Conservation (phyloP, 2,797 vertebrate genomes). For the Cynopterus sphinx region DNA sequence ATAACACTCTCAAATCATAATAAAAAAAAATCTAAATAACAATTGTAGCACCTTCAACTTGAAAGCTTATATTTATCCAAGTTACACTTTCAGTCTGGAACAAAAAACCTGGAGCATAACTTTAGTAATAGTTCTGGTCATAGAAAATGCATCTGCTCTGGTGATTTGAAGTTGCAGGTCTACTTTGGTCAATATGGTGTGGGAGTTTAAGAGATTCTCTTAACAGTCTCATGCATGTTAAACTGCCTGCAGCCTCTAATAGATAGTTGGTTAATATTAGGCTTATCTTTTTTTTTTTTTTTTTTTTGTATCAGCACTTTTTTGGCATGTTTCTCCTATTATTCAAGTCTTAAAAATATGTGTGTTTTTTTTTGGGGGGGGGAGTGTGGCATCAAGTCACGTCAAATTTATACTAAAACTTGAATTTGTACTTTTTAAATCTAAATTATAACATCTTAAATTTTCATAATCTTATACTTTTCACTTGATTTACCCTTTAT, state of each 20-base stretch:
- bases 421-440: no score
- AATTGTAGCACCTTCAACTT: slow-evolving; percentile 68
- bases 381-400: no score
- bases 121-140: slow-evolving; percentile 57
- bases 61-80: slow-evolving; percentile 70
- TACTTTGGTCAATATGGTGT: neutral
- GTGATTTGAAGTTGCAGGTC: neutral
- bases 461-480: no score
- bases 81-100: slow-evolving; percentile 60
- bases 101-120: slow-evolving; percentile 43
- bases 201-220: neutral
- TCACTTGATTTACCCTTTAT: no score
- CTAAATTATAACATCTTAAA: no score
- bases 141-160: slow-evolving; percentile 44
- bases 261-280: neutral
- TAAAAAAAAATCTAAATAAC: slow-evolving; percentile 48
- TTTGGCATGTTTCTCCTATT: neutral
- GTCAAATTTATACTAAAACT: no score
- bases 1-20: slow-evolving; percentile 47
- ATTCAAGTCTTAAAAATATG: neutral
- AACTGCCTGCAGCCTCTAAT: neutral
- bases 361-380: no score
- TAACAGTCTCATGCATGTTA: neutral
- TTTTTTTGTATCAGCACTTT: neutral
- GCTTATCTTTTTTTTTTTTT: neutral